Evolutionary conservation across 2,797 vertebrate genomes (phyloP), one percentile per base, ranked within the genome.

Genomic region (Merluccius polli): DNA sequence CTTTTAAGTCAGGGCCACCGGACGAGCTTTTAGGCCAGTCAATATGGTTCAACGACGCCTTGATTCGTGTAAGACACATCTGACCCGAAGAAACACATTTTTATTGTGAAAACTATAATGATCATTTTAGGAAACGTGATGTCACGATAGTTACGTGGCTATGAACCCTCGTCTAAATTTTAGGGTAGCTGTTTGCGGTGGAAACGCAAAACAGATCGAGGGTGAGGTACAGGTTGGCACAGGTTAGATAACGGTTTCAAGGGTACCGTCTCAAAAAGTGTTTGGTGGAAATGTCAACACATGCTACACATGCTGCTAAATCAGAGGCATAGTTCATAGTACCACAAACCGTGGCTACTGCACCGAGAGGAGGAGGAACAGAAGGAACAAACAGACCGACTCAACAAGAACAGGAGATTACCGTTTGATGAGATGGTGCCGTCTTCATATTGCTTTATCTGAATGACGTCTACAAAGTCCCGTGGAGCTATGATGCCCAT

Each of bases 401-500:
- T 38, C 36, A 12, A 38, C 52, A 1, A 10, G 1, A 63, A 12
- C 16, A 48, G 44, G 59, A 24, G n/a, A 94, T 85, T 86, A 99
- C 97, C 97, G 24, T 95, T 95, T 44, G 96, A 97, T 1, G 93
- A 89, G 83, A 97, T 91, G 0, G 92, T 93, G 33, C 97, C 96
- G 2, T 98, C 96, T 82, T 98, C 97, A 0, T 93, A 95, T 3
- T 89, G 91, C 87, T 93, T 95, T 33, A 95, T 79, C 77, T 95
- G 88, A 84, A 97, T 93, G 71, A 97, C 93, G 81, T 99, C 98
- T 73, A 99, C 95, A 83, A 99, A 99, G 82, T 99, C 97, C 85
- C 98, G 92, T 27, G 97, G 97, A 9, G 98, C 95, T 78, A 99
- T 98, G 75, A 98, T 92, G 24, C 93, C 96, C 97, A 98, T 96